phyloP scores from a whole-genome alignment of 2,113 vertebrate genomes.

The Pycnonotus jocosus region DNA sequence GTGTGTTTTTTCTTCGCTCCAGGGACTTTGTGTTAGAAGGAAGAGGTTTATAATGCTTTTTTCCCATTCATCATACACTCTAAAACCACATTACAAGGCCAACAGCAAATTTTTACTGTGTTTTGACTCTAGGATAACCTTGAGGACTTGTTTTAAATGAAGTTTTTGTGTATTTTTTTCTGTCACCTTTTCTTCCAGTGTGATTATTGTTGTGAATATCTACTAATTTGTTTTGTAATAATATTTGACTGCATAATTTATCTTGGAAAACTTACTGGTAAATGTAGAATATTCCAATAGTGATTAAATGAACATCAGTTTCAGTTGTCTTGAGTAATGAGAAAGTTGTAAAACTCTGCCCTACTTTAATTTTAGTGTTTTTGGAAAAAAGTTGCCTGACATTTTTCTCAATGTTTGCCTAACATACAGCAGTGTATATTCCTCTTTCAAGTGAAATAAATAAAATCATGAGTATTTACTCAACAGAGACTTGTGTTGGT shows the following conservation, averaged over 20 bases:
- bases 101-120: neutral
- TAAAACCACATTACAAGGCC: neutral
- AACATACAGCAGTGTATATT: neutral
- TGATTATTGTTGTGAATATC: neutral
- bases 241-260: neutral
- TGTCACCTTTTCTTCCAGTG: neutral
- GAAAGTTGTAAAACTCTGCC: neutral
- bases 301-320: neutral
- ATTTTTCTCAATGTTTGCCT: neutral
- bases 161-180: neutral
- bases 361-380: neutral
- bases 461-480: neutral
- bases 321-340: neutral
- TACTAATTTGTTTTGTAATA: neutral
- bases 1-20: neutral
- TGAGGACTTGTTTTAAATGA: neutral
- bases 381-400: neutral
- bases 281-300: neutral
- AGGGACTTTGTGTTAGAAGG: neutral
- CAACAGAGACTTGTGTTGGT: neutral
- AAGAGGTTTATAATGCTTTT: neutral
- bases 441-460: neutral
- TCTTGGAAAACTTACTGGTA: neutral
- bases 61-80: neutral
- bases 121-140: neutral